Evolutionary conservation across 2,888 invertebrate species (phyloP).

Genomic region (Harpalus rufipes): DNA sequence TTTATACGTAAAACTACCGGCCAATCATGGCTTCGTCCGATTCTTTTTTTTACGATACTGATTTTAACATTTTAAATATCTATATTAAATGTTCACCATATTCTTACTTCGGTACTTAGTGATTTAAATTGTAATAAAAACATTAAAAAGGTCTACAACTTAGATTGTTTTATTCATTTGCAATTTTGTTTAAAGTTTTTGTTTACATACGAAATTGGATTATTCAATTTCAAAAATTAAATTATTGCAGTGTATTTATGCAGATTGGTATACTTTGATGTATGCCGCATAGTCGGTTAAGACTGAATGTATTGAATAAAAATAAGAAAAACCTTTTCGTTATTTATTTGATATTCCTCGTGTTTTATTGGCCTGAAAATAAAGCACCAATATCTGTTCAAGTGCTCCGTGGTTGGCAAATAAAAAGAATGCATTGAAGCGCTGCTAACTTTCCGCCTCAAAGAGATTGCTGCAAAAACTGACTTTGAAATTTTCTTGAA

Average conservation of each 20-base stretch:
- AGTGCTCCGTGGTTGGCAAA: not conserved
- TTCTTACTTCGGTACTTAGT: no score
- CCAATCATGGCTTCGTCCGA: no score
- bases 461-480: not conserved
- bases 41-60: no score
- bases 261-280: not conserved
- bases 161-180: no score
- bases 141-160: no score
- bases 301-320: not conserved
- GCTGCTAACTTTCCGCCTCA: slow-evolving; percentile 1
- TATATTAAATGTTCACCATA: no score
- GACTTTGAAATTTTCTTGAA: slow-evolving; percentile 29
- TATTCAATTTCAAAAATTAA: not conserved
- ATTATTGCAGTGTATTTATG: not conserved
- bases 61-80: no score
- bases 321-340: not conserved
- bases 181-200: no score
- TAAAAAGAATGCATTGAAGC: slow-evolving; percentile 16
- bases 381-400: slow-evolving; percentile 26
- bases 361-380: slow-evolving; percentile 34
- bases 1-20: no score
- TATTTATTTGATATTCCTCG: slow-evolving; percentile 7
- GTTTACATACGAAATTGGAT: no score
- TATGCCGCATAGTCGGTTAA: no score
- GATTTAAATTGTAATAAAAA: no score